Evolutionary conservation across 2,113 vertebrate species (phyloP).

Genomic region (Equus przewalskii): DNA sequence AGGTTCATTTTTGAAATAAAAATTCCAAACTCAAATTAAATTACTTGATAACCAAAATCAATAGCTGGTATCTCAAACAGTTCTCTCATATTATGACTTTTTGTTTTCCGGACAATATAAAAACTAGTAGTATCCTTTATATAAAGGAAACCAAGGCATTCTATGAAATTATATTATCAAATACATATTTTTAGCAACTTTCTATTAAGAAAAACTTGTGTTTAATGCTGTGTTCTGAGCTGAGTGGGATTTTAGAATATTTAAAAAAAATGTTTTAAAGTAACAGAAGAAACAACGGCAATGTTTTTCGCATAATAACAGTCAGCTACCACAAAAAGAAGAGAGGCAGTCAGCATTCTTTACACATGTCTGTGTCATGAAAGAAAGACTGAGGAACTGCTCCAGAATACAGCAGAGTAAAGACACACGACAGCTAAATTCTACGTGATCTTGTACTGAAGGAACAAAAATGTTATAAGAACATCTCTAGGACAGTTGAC

Average conservation of each 20-base stretch:
- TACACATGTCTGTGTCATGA: neutral
- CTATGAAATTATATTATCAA: neutral
- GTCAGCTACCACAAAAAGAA: neutral
- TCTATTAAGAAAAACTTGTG: neutral
- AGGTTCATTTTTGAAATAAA: constrained; percentile 49
- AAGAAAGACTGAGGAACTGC: neutral
- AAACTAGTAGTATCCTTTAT: neutral
- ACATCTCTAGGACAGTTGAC: neutral
- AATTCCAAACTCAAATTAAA: constrained; percentile 52
- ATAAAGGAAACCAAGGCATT: neutral
- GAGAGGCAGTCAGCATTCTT: neutral
- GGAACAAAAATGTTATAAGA: constrained; percentile 23
- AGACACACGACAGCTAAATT: neutral
- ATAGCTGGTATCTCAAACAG: neutral
- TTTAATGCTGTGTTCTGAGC: neutral
- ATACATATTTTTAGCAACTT: neutral
- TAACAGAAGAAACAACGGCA: neutral
- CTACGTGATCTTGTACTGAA: neutral
- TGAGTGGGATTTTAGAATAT: neutral
- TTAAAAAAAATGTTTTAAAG: neutral
- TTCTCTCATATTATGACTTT: neutral
- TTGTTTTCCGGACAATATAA: neutral
- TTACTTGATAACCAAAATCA: constrained; percentile 22
- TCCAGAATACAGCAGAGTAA: neutral
- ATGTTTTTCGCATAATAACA: neutral